phyloP scores from a whole-genome alignment of 2,113 vertebrate species.

The Psittacula cyanocephala region DNA sequence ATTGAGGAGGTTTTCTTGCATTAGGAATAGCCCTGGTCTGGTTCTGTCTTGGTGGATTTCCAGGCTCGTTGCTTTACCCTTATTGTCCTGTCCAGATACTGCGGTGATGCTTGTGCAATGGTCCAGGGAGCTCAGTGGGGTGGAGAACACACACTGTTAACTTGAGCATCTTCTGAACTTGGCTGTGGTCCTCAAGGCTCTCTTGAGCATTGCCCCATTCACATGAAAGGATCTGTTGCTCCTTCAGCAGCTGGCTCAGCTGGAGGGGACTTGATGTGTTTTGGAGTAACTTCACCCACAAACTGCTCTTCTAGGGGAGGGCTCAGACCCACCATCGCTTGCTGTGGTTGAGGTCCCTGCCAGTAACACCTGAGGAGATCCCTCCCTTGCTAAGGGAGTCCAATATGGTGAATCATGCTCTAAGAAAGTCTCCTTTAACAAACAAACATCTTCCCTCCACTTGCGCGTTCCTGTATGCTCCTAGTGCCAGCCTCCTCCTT shows the following conservation, averaged over 20 bases:
- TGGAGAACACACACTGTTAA: accelerated
- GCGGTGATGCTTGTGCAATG: not conserved
- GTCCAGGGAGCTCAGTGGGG: not conserved
- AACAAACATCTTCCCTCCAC: not conserved
- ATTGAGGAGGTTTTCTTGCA: accelerated
- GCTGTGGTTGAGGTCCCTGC: not conserved
- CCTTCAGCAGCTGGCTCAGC: not conserved
- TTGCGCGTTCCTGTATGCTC: accelerated
- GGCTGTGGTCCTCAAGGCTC: not conserved
- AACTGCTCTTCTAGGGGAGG: accelerated
- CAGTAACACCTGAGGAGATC: not conserved
- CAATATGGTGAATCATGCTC: accelerated
- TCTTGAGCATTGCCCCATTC: not conserved
- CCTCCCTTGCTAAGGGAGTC: not conserved
- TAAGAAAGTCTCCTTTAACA: not conserved
- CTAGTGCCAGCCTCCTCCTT: not conserved
- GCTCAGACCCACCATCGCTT: no score
- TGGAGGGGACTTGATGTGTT: not conserved
- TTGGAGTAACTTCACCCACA: not conserved
- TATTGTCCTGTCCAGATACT: not conserved
- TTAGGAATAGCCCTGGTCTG: accelerated
- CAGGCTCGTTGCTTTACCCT: not conserved
- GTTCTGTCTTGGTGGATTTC: not conserved
- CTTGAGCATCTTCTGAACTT: not conserved
- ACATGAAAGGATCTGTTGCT: not conserved